These are phyloP conservation scores for Daboia siamensis DNA, from an alignment of 2,113 vertebrate species.

Conservation along the genomic window DNA sequence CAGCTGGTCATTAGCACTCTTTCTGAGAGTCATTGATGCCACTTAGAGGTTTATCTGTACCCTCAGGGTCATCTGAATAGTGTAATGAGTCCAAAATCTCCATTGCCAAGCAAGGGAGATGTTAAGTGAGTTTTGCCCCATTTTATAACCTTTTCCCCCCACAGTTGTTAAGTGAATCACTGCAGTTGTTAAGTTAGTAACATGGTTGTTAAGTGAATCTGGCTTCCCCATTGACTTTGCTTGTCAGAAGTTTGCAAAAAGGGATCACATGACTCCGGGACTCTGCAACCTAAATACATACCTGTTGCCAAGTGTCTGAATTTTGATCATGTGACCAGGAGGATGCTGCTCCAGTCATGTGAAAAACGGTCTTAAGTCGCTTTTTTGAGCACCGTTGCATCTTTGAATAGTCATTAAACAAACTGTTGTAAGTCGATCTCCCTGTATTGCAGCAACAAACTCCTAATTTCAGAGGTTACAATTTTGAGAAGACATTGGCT, in stretches of 20 bases:
- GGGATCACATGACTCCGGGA: background rate
- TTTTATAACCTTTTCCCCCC: too few relatives aligned
- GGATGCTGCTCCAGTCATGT: background rate
- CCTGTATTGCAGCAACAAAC: background rate
- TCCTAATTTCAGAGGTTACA: background rate
- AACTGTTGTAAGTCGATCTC: background rate
- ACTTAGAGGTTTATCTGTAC: background rate
- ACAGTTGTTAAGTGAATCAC: too few relatives aligned
- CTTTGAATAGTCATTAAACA: background rate
- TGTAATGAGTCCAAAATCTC: too few relatives aligned
- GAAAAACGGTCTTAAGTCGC: background rate
- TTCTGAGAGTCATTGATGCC: background rate
- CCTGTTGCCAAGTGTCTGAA: background rate
- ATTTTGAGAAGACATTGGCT: background rate
- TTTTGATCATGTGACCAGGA: background rate
- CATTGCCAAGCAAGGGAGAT: too few relatives aligned
- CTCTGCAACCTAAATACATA: background rate
- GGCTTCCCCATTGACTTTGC: background rate
- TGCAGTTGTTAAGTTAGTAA: background rate
- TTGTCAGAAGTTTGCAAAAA: background rate
- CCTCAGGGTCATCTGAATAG: too few relatives aligned
- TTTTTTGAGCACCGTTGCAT: background rate
- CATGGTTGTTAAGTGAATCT: background rate
- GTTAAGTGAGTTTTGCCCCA: too few relatives aligned
- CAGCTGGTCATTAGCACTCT: background rate